phyloP scores from a whole-genome alignment of 1,140 invertebrate species.

The Melipona quadrifasciata region DNA sequence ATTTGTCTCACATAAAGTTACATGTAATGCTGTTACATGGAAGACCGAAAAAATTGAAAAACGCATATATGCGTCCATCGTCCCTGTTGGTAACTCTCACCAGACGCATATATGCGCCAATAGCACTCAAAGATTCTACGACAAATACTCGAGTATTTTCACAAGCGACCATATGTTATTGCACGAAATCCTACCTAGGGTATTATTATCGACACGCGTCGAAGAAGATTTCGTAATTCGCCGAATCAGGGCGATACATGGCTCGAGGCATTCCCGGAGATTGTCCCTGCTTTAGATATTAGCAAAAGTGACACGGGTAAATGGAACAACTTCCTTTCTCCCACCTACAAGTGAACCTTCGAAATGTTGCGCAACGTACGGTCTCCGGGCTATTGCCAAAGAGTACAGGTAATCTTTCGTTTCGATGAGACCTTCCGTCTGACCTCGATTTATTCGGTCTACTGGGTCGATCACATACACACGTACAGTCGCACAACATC shows the following conservation, averaged over 20 bases:
- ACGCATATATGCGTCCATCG: too few species aligned
- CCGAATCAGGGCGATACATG: not conserved
- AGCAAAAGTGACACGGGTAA: not conserved
- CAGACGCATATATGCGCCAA: too few species aligned
- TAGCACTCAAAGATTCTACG: too few species aligned
- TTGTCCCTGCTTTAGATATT: not conserved
- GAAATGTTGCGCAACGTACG: not conserved
- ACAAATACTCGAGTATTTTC: too few species aligned
- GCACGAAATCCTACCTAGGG: not conserved
- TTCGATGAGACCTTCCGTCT: not conserved
- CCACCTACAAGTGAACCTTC: not conserved
- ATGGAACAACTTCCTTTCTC: conserved; percentile 2
- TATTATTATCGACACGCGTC: not conserved
- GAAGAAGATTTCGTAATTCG: not conserved
- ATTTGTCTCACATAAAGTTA: too few species aligned
- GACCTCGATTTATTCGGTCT: not conserved
- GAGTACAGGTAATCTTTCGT: not conserved
- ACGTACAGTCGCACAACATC: not conserved
- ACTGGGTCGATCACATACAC: not conserved
- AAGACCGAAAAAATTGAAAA: too few species aligned
- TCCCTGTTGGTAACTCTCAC: too few species aligned
- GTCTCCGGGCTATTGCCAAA: not conserved
- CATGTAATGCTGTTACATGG: too few species aligned
- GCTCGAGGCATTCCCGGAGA: not conserved
- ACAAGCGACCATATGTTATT: too few species aligned